A percentile compares a stretch with the other conserved stretches of the same genome.
Evolutionary conservation across 2,888 invertebrate genomes (phyloP).

Genomic region (Plebejus anna): DNA sequence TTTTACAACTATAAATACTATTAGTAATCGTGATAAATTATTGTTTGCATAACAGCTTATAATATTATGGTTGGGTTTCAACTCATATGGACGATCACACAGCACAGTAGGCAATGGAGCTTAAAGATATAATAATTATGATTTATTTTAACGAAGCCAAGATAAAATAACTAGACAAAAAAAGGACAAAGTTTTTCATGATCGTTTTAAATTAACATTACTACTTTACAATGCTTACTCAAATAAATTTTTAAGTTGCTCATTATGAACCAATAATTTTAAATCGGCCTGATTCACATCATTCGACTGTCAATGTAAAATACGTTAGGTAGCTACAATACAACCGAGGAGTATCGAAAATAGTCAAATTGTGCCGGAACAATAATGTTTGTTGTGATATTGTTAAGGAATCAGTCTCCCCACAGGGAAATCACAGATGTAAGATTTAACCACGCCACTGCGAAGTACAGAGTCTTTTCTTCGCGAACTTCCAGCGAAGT

Average conservation of each 20-base stretch:
- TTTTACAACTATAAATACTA: neutral
- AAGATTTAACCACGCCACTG: slow-evolving; percentile 31
- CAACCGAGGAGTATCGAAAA: neutral
- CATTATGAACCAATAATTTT: neutral
- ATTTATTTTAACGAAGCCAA: too few species aligned
- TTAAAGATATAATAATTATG: too few species aligned
- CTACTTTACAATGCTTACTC: too few species aligned
- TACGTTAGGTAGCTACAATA: neutral
- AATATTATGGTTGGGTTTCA: too few species aligned
- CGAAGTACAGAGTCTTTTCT: slow-evolving; percentile 33
- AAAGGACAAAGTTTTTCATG: neutral
- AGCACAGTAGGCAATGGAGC: neutral
- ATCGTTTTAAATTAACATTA: neutral
- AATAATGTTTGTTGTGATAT: slow-evolving; percentile 13
- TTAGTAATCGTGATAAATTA: neutral
- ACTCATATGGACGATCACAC: neutral
- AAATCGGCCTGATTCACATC: neutral
- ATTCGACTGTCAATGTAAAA: neutral
- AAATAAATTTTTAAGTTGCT: too few species aligned
- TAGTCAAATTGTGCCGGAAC: neutral
- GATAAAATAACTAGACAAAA: too few species aligned
- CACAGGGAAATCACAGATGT: slow-evolving; percentile 30
- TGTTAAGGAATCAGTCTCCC: slow-evolving; percentile 28
- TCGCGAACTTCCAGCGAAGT: slow-evolving; percentile 51
- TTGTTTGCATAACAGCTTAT: neutral